Percentiles rank a stretch among this genome's conserved stretches.
Evolutionary conservation across 2,113 vertebrate species (phyloP).

Genomic region (Hipposideros armiger): DNA sequence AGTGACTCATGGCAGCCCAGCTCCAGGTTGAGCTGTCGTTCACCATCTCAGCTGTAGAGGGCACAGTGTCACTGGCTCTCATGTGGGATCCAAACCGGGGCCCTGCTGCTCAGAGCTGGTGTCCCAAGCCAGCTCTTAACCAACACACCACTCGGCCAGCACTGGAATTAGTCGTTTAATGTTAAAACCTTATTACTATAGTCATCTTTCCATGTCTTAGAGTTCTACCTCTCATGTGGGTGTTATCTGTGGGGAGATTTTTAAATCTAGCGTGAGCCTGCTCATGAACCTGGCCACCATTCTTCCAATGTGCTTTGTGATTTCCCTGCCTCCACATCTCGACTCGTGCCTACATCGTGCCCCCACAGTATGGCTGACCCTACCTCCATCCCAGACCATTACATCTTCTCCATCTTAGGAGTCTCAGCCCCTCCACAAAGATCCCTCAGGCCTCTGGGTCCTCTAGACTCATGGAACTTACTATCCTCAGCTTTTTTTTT

Average conservation of each 20-base stretch:
- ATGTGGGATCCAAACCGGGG: too few relatives aligned
- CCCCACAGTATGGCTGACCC: background rate
- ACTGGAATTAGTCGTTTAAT: background rate
- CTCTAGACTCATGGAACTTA: background rate
- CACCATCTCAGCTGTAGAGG: too few relatives aligned
- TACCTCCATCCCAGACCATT: fast-evolving
- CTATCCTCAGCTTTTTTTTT: too few relatives aligned
- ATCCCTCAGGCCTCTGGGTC: background rate
- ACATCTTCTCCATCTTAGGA: background rate
- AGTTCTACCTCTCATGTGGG: background rate
- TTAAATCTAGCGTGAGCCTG: background rate
- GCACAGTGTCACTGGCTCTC: too few relatives aligned
- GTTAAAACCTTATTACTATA: background rate
- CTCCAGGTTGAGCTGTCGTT: too few relatives aligned
- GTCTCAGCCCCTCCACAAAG: background rate
- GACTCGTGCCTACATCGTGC: background rate
- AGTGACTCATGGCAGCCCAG: too few relatives aligned
- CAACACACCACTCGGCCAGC: too few relatives aligned
- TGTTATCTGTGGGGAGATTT: background rate
- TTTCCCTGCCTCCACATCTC: background rate
- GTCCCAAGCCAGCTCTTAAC: too few relatives aligned
- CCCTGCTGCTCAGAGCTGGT: too few relatives aligned
- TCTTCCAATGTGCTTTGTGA: background rate
- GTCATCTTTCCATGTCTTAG: background rate
- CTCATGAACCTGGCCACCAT: background rate